Conservation (phyloP, 1,140 invertebrate species). For the Zaprionus tsacasi region DNA sequence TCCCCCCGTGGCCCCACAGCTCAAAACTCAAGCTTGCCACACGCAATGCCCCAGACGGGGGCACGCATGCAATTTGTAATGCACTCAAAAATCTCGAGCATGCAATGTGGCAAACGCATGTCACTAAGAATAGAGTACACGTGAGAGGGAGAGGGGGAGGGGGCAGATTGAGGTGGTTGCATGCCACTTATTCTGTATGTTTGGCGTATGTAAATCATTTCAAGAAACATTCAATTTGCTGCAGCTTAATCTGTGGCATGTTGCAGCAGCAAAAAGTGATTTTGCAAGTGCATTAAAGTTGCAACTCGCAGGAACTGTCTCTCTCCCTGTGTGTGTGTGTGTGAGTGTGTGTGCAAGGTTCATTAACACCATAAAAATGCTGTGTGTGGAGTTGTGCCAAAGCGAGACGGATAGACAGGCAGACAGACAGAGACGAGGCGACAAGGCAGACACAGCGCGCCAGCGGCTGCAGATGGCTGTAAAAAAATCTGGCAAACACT, state of each 20-base stretch:
- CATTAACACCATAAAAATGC: constrained; percentile 77
- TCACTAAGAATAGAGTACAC: constrained; percentile 22
- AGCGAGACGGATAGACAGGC: constrained; percentile 43
- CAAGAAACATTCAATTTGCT: constrained; percentile 2
- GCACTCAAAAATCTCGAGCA: constrained; percentile 27
- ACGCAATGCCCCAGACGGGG: constrained; percentile 17
- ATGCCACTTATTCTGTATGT: neutral
- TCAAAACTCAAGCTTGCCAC: constrained; percentile 8
- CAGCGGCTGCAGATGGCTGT: constrained; percentile 38
- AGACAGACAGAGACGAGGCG: constrained; percentile 40
- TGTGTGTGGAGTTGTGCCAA: constrained; percentile 65
- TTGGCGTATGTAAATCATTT: neutral
- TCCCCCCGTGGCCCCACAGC: no score
- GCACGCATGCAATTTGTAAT: constrained; percentile 18
- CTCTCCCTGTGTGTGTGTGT: no score
- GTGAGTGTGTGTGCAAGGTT: constrained; percentile 46
- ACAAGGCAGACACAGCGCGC: constrained; percentile 36
- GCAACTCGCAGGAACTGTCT: neutral
- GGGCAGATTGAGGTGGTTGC: neutral
- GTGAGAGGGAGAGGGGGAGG: no score
- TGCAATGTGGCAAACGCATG: constrained; percentile 36
- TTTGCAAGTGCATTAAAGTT: constrained; percentile 2
- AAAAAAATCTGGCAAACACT: constrained; percentile 82
- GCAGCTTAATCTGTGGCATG: constrained; percentile 1
- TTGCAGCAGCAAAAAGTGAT: constrained; percentile 4